Evolutionary conservation across 1,140 invertebrate species (phyloP), one percentile per base, ranked within the genome.

Genomic region (Asobara japonica): DNA sequence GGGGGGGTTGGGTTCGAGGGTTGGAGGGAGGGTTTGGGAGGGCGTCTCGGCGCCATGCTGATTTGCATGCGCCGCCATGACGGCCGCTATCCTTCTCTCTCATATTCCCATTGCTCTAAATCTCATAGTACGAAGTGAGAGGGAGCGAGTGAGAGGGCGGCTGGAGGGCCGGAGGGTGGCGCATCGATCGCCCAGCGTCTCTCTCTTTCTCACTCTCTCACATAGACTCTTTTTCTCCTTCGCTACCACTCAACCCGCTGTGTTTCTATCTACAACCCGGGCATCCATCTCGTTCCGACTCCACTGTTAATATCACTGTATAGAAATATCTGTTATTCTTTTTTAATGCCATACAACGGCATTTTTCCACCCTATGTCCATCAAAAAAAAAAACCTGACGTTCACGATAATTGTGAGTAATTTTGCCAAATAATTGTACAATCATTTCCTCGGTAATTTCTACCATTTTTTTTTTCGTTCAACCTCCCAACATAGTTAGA

Each of bases 21-120:
- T 29, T 41, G 51, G 31, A 69, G 71, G 65, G 69, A 65, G 72
- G 66, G 60, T 45, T 70, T 61, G 75, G 75, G 84, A 84, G 83
- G 85, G 83, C 83, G 85, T 86, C 86, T 85, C 83, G 86, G 83
- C 86, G 85, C 86, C 85, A 87, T 87, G 83, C 85, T 87, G 84
- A 87, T 87, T 87, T 87, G 86, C 86, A 87, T 87, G 84, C 85
- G 86, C 85, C 86, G 84, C 84, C 84, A 86, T 86, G 86, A 86
- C 86, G 81, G 84, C 80, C 80, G 65, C 77, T 74, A 78, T 79
- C 61, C 64, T 68, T 72, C 71, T 33, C 65, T 62, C 71, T 66
- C 33, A 67, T 56, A 60, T 66, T 72, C 56, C 27, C 13, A 61
- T 51, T 65, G 18, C 29, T 69, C 48, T 33, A 11, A 16, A 30